Base-by-base conservation (phyloP, 2,888 invertebrate species). In the Meloe dianella region DNA sequence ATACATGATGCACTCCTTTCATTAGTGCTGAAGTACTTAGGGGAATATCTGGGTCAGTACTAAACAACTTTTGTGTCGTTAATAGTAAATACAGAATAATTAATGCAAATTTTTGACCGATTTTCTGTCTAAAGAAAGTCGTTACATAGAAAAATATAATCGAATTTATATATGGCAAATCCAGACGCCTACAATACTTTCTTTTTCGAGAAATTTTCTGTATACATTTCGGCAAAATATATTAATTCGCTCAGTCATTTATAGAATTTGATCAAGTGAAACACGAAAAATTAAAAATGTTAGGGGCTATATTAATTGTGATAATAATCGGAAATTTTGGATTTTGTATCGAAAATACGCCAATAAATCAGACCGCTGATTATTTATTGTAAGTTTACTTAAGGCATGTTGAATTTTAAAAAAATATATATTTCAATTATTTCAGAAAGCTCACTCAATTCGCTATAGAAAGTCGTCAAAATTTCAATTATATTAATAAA, bases 101-200 rank as follows among this genome's bases (percentile, higher is more conserved):
- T 35, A 58, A 58, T 22, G 10, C 8, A 51, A 17, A 22, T 8
- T 51, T 22, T 35, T 58, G 58, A 58, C 58, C 58, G 58, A 58
- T 58, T 58, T 58, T 58, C 32, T n/a, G 5, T 6, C 5, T 12
- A 58, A 58, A 22, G 58, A 58, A 58, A 51, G 47, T 35, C 35
- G 35, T 51, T 51, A 51, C 22, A 51, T 1, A 20, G 10, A 10
- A 51, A n/a, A 57, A 32, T 29, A 57, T 30, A 30, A 32, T 32
- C 30, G 58, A 32, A 35, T 24, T 17, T 14, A 20, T 30, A 22
- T 57, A 73, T 74, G 73, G 74, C 63, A 67, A 75, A 73, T 64
- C 68, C 57, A 63, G 60, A 71, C 75, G 63, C 75, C 76, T 71
- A 76, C 76, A 64, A 14, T 51, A 74, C 76, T 76, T 76, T 76